A percentile compares a stretch with the other conserved stretches of the same genome.
Evolutionary conservation across 92 coral and sea anemone genomes (phyloP).

Genomic region (Epizoanthus stellaris): DNA sequence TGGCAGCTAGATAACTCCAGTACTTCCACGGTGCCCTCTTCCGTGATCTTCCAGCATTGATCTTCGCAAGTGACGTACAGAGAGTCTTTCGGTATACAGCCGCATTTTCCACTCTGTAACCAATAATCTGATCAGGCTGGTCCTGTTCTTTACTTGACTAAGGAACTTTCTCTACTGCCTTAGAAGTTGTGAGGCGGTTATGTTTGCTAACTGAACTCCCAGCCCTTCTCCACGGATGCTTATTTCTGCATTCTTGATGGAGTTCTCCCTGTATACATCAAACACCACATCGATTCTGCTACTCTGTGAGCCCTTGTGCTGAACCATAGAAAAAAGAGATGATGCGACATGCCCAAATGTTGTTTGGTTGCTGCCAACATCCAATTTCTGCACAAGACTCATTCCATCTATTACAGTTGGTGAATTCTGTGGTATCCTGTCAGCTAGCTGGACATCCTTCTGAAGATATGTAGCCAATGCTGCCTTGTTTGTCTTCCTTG

Average conservation of each 20-base stretch:
- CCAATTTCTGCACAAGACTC: constrained; percentile 28
- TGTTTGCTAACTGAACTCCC: constrained; percentile 49
- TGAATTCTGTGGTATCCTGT: constrained; percentile 41
- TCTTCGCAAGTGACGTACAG: constrained; percentile 39
- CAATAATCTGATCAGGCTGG: constrained; percentile 47
- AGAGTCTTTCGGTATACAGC: constrained; percentile 29
- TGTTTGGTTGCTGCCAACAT: constrained; percentile 29
- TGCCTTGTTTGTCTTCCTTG: constrained; percentile 23
- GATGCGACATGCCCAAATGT: constrained; percentile 50
- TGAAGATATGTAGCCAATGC: background rate
- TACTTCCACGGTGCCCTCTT: constrained; percentile 46
- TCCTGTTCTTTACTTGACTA: constrained; percentile 40
- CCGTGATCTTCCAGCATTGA: constrained; percentile 37
- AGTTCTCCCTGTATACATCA: constrained; percentile 52
- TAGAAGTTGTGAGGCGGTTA: constrained; percentile 56
- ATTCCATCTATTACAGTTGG: constrained; percentile 45
- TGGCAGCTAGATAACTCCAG: constrained; percentile 35
- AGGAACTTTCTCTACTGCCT: constrained; percentile 58
- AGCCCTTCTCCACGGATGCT: constrained; percentile 49
- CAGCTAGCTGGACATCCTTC: constrained; percentile 44
- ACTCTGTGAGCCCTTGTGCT: constrained; percentile 41
- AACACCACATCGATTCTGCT: constrained; percentile 60
- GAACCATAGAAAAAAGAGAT: constrained; percentile 50
- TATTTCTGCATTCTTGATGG: constrained; percentile 63
- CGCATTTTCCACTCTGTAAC: constrained; percentile 58